Evolutionary conservation across 2,797 vertebrate species (phyloP).

Genomic region (Sphaeramia orbicularis): DNA sequence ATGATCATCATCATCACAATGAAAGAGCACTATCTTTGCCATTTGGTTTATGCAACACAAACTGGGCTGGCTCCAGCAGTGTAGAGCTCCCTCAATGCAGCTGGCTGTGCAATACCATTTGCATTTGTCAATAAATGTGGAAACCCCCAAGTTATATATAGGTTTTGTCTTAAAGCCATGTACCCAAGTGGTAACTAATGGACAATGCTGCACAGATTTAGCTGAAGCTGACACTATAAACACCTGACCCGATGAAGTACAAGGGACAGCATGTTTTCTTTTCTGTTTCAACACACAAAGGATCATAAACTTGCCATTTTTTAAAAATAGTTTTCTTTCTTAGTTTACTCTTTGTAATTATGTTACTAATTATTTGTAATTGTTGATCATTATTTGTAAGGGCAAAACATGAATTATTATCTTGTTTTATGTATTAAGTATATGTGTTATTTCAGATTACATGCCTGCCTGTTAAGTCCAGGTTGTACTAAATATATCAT

Average conservation of each 20-base stretch:
- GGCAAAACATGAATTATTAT: conserved; percentile 66
- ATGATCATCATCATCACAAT: conserved; percentile 17
- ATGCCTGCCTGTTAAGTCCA: conserved; percentile 56
- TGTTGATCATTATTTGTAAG: conserved; percentile 70
- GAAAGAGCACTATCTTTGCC: conserved; percentile 52
- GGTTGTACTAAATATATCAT: conserved; percentile 67
- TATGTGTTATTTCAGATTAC: conserved; percentile 58
- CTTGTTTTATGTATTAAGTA: conserved; percentile 62
- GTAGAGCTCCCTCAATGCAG: conserved; percentile 56
- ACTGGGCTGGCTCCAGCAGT: conserved; percentile 80
- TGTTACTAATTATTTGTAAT: conserved; percentile 77
- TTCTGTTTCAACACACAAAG: conserved; percentile 44
- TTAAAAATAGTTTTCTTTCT: conserved; percentile 40
- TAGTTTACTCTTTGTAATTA: conserved; percentile 67
- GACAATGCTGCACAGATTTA: conserved; percentile 62
- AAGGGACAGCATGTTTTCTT: conserved; percentile 66
- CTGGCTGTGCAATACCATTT: conserved; percentile 74
- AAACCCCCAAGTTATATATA: conserved; percentile 62
- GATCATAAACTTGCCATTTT: conserved; percentile 53
- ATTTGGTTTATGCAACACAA: conserved; percentile 68
- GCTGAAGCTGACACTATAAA: conserved; percentile 67
- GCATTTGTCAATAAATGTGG: conserved; percentile 67
- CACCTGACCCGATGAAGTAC: conserved; percentile 56
- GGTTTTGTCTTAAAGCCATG: conserved; percentile 72
- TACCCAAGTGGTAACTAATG: conserved; percentile 50